Evolutionary conservation across 1,140 invertebrate species (phyloP), one percentile per base, ranked within the genome.

Genomic region (Eupristina koningsbergeri): DNA sequence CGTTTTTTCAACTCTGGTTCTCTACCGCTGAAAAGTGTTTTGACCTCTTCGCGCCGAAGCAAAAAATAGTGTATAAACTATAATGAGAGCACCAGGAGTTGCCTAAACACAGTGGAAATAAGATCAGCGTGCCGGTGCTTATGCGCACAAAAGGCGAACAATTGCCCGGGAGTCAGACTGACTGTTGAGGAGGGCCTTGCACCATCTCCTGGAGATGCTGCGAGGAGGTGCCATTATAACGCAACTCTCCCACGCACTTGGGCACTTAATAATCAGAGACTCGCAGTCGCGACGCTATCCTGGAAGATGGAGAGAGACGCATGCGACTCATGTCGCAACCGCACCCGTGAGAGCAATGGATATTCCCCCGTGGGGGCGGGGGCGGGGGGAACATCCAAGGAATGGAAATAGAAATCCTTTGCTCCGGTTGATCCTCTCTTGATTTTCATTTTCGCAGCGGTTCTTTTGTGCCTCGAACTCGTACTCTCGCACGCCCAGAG

Each of bases 201-300:
- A 61, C 75, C 34, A 36, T 7, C n/a, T n/a, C n/a, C n/a, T n/a
- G 15, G 1, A 77, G 85, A 84, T 86, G 50, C 77, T 67, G 77
- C 61, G 75, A 50, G 6, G 26, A 8, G 53, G 22, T 17, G 29
- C n/a, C 39, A 79, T 67, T 79, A 47, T 47, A 34, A 47, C n/a
- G 77, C 77, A 31, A 31, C 67, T n/a, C 22, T 79, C 77, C 77
- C 77, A 79, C 77, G 77, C 53, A 26, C 53, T 5, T 22, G 53
- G 26, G 9, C 53, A 58, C 53, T 26, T 58, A 26, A 26, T 58
- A 58, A 58, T 58, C 53, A 58, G 13, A 3, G 53, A 22, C 26
- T 26, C 26, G 22, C 22, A 17, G 47, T 50, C 47, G 17, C 47
- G 15, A 50, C 47, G 17, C 9, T 50, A 50, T 58, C 53, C 50